These are phyloP conservation scores for Drosophila gaucha DNA, from an alignment of 2,888 invertebrate species.

Conservation along the genomic window DNA sequence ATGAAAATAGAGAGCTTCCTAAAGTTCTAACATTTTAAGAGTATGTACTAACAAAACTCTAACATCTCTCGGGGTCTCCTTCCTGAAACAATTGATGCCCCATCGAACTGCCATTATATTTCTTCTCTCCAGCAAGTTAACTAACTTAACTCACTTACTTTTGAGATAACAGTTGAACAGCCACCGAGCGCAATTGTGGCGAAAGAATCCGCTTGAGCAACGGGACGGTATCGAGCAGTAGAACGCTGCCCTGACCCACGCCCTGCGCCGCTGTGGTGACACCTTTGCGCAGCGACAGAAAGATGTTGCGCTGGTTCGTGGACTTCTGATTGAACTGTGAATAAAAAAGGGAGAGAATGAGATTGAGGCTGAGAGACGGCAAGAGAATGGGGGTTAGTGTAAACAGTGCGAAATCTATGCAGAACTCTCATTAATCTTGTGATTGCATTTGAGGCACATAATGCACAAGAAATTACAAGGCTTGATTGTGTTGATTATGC, in stretches of 20 bases:
- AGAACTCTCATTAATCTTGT: slow-evolving; percentile 78
- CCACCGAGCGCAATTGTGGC: slow-evolving; percentile 90
- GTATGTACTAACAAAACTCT: no score
- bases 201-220: slow-evolving; percentile 89
- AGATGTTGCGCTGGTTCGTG: slow-evolving; percentile 86
- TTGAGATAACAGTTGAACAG: slow-evolving; percentile 82
- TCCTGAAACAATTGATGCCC: background rate
- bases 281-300: slow-evolving; percentile 87
- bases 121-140: background rate
- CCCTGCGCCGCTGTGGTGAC: slow-evolving; percentile 85
- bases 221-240: slow-evolving; percentile 90
- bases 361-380: background rate
- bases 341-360: background rate
- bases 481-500: slow-evolving; percentile 82
- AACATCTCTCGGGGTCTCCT: no score
- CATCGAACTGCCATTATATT: background rate
- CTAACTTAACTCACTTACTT: no score
- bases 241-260: slow-evolving; percentile 83
- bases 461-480: slow-evolving; percentile 80
- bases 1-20: no score
- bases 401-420: slow-evolving; percentile 65
- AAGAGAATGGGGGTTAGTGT: slow-evolving; percentile 29
- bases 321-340: slow-evolving; percentile 86
- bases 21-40: background rate
- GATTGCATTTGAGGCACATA: slow-evolving; percentile 82